These are phyloP conservation scores for Electrophaes corylata DNA, from an alignment of 2,888 invertebrate genomes.

Conservation along the genomic window DNA sequence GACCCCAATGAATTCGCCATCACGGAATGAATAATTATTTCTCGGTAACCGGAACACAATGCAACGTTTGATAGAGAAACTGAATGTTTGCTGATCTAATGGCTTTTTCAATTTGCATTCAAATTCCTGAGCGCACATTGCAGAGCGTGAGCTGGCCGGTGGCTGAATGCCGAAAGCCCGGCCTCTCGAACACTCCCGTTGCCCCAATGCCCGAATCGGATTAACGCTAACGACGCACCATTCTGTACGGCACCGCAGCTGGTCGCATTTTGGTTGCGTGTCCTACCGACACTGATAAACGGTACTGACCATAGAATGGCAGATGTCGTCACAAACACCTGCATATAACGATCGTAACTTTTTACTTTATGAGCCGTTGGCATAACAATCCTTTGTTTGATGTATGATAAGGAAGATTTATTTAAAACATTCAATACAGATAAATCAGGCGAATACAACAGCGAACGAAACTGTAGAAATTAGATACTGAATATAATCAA, in stretches of 20 bases:
- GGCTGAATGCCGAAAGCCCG: slow-evolving; percentile 59
- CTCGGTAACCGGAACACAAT: slow-evolving; percentile 56
- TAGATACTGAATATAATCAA: too few relatives aligned
- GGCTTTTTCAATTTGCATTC: slow-evolving; percentile 81
- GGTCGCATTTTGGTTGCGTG: slow-evolving; percentile 54
- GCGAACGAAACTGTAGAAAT: too few relatives aligned
- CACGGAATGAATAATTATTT: slow-evolving; percentile 52
- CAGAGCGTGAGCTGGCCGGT: slow-evolving; percentile 48
- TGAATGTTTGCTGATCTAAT: slow-evolving; percentile 78
- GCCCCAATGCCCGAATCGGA: slow-evolving; percentile 74
- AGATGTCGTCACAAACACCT: slow-evolving; percentile 34
- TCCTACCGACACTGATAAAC: slow-evolving; percentile 62
- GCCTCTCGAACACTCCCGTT: slow-evolving; percentile 56
- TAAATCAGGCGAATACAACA: too few relatives aligned
- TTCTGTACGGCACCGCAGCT: slow-evolving; percentile 60
- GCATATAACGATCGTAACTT: slow-evolving; percentile 28
- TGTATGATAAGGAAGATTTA: not conserved
- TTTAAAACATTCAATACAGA: not conserved
- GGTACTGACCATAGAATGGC: slow-evolving; percentile 24
- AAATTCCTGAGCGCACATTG: slow-evolving; percentile 71
- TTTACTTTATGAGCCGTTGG: slow-evolving; percentile 19
- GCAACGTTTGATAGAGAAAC: slow-evolving; percentile 64
- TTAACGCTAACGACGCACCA: slow-evolving; percentile 79
- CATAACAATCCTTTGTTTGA: not conserved
- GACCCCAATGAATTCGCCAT: slow-evolving; percentile 32